Evolutionary conservation across 2,113 vertebrate genomes (phyloP), one percentile per base, ranked within the genome.

Genomic region (Dasyurus viverrinus): DNA sequence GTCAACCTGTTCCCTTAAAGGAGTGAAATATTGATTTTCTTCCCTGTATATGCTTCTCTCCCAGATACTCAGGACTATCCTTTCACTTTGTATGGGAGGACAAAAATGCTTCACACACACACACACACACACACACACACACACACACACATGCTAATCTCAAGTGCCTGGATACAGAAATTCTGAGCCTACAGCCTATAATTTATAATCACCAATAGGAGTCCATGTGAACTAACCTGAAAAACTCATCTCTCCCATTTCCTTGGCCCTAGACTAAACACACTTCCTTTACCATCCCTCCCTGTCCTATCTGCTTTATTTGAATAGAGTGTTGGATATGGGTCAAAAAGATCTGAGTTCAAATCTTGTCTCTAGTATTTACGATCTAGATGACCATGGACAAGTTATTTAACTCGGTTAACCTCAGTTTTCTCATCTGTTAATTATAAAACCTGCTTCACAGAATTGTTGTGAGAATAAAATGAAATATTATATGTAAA

Each of bases 341-440:
- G 36, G 16, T 84, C 16, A 42, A 12, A 14, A n/a, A 89, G 53
- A 52, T 36, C 54, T 50, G 57, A 52, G 36, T 53, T 50, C 48
- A 48, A 93, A 47, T 42, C 76, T 76, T 12, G 6, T 47, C 11
- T 89, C 6, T 2, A 2, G 55, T 22, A 48, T 53, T 84, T 55
- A 16, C 30, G 53, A 48, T 4, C 25, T 42, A 36, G 24, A 47
- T 10, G 55, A 54, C 53, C 26, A 3, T 2, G 52, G 52, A 27
- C n/a, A 92, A 23, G 60, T 10, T 50, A 6, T 42, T 2, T 1
- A 7, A 24, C 27, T 92, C 55, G n/a, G 46, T 26, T 68, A 90
- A 36, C 89, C 54, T 90, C 91, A 25, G 55, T 89, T 91, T 94
- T 12, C 53, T 84, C 42, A 36, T 95, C 91, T 95, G 90, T 89